phyloP scores from a whole-genome alignment of 2,113 vertebrate species.

The Macheiramphus alcinus region DNA sequence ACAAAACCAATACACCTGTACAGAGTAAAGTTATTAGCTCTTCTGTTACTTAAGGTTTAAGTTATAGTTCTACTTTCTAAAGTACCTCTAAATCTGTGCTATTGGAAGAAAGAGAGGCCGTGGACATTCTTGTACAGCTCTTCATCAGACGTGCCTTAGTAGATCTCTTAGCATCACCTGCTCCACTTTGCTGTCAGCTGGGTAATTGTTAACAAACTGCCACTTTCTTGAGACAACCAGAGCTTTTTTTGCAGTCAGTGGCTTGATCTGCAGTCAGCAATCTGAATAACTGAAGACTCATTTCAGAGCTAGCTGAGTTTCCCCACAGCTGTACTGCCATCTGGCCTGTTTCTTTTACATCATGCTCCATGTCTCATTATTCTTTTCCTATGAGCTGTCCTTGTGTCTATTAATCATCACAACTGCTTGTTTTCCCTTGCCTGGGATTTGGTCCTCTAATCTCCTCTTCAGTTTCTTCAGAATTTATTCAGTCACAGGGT shows the following conservation, averaged over 20 bases:
- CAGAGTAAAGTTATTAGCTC: not conserved
- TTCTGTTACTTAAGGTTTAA: not conserved
- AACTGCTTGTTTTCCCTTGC: constrained; percentile 63
- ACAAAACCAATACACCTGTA: too few relatives aligned
- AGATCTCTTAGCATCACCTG: constrained; percentile 11
- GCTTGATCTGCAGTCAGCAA: not conserved
- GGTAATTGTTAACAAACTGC: constrained; percentile 10
- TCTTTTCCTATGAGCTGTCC: constrained; percentile 62
- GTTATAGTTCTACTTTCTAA: not conserved
- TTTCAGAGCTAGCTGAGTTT: constrained; percentile 45
- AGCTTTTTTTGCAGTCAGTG: not conserved
- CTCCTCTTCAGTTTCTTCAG: constrained; percentile 26
- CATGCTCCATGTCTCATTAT: constrained; percentile 59
- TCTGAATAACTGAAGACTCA: constrained; percentile 8
- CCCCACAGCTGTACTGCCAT: constrained; percentile 51
- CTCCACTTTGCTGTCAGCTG: not conserved
- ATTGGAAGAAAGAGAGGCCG: not conserved
- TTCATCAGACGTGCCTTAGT: not conserved
- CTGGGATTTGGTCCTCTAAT: constrained; percentile 17
- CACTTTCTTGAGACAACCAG: not conserved
- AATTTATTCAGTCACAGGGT: constrained; percentile 14
- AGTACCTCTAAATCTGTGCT: not conserved
- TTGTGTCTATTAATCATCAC: constrained; percentile 58
- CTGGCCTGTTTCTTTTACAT: constrained; percentile 60
- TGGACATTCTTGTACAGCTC: not conserved